A percentile compares a stretch with the other conserved stretches of the same genome.
Evolutionary conservation across 2,797 vertebrate species (phyloP).

Genomic region (Heterohyrax brucei): DNA sequence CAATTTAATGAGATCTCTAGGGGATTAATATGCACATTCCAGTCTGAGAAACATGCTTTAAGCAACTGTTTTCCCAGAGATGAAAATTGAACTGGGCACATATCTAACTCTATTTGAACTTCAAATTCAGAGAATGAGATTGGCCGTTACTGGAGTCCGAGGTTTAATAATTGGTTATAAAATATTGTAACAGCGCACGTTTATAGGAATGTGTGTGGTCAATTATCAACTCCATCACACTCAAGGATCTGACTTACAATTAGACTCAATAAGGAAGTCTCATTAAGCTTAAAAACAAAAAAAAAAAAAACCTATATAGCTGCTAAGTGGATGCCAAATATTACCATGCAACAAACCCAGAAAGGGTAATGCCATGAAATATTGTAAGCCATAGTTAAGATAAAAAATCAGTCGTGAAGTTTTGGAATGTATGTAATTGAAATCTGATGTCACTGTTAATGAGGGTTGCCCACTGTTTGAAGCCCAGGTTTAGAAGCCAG

Average conservation of each 20-base stretch:
- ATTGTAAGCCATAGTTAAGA: background rate
- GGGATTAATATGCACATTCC: background rate
- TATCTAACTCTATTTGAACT: background rate
- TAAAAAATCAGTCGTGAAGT: background rate
- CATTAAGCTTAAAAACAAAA: background rate
- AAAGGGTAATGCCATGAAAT: background rate
- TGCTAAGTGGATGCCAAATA: background rate
- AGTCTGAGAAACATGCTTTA: background rate
- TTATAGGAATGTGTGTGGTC: background rate
- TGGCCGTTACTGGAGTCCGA: background rate
- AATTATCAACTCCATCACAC: background rate
- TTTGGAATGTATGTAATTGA: background rate
- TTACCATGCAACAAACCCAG: constrained; percentile 4
- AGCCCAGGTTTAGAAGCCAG: background rate
- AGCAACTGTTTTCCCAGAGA: background rate
- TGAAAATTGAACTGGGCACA: background rate
- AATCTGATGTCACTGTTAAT: background rate
- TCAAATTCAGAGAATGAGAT: constrained; percentile 38
- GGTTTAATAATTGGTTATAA: background rate
- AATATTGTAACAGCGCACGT: background rate
- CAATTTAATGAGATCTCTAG: background rate
- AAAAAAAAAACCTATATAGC: background rate
- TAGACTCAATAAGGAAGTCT: background rate
- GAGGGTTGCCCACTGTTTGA: background rate
- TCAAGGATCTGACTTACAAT: background rate